Percentiles rank a stretch among this genome's conserved stretches.
Conservation (phyloP, 2,113 vertebrate genomes). For the Regulus satrapa region DNA sequence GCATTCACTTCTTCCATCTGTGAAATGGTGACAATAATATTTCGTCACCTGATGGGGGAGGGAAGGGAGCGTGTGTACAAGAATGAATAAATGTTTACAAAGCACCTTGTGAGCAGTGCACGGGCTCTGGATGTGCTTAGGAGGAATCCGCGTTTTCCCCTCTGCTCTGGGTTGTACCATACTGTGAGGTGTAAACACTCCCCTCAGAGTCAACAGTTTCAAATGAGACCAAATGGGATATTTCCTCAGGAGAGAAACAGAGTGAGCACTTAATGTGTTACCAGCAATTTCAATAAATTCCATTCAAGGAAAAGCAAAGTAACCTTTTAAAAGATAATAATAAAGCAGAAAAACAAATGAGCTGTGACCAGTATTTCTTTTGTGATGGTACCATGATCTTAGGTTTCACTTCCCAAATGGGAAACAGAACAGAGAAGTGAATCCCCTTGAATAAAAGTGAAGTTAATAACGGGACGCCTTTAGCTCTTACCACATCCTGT, state of each 20-base stretch:
- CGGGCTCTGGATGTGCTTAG: neutral
- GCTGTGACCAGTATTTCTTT: slow-evolving; percentile 64
- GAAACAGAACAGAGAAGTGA: slow-evolving; percentile 78
- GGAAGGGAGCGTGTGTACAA: slow-evolving; percentile 2
- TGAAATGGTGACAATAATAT: slow-evolving; percentile 31
- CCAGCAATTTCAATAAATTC: slow-evolving; percentile 42
- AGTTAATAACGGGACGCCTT: slow-evolving; percentile 73
- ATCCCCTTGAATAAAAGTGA: slow-evolving; percentile 79
- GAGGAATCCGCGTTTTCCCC: neutral
- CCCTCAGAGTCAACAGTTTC: slow-evolving; percentile 13
- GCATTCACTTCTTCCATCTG: slow-evolving; percentile 40
- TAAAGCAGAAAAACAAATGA: slow-evolving; percentile 68
- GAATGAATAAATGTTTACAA: slow-evolving; percentile 39
- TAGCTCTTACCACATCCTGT: slow-evolving; percentile 77
- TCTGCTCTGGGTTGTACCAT: neutral
- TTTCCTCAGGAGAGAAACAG: slow-evolving; percentile 19
- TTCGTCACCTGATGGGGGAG: neutral
- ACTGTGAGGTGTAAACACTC: slow-evolving; percentile 6
- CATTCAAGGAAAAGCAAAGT: slow-evolving; percentile 60
- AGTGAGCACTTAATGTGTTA: slow-evolving; percentile 6
- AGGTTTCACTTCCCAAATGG: slow-evolving; percentile 79
- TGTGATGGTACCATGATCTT: slow-evolving; percentile 63
- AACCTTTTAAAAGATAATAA: slow-evolving; percentile 61
- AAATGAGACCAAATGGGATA: slow-evolving; percentile 33
- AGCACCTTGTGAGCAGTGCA: neutral